phyloP scores from a whole-genome alignment of 1,140 invertebrate genomes.

The Hycleus cichorii region DNA sequence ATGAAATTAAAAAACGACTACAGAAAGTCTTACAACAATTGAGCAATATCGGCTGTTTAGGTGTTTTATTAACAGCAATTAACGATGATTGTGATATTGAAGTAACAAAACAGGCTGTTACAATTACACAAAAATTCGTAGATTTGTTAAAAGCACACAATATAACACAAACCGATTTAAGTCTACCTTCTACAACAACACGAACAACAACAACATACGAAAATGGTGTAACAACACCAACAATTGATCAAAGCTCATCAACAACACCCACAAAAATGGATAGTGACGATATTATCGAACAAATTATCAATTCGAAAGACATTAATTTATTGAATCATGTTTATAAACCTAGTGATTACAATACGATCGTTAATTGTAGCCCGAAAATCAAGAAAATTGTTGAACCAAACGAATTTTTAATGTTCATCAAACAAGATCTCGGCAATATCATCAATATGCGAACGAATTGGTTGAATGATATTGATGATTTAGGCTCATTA shows the following conservation, averaged over 20 bases:
- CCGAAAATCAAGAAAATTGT: slow-evolving; percentile 38
- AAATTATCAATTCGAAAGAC: slow-evolving; percentile 50
- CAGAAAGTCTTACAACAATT: slow-evolving; percentile 54
- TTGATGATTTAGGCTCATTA: slow-evolving; percentile 52
- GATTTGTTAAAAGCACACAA: slow-evolving; percentile 53
- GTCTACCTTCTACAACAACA: slow-evolving; percentile 4
- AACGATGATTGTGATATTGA: slow-evolving; percentile 64
- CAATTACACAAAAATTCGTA: slow-evolving; percentile 50
- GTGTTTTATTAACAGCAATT: slow-evolving; percentile 55
- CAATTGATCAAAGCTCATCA: background rate
- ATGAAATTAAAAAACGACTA: slow-evolving; percentile 58
- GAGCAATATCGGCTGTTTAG: slow-evolving; percentile 56
- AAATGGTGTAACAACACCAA: background rate
- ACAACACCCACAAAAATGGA: background rate
- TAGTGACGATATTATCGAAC: slow-evolving; percentile 43
- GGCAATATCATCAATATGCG: slow-evolving; percentile 48
- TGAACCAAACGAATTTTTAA: slow-evolving; percentile 49
- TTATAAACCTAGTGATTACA: slow-evolving; percentile 45
- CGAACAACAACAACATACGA: background rate
- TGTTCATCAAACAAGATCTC: slow-evolving; percentile 48
- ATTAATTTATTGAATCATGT: slow-evolving; percentile 50
- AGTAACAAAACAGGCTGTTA: slow-evolving; percentile 54
- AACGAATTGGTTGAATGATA: slow-evolving; percentile 50
- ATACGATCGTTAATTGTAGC: slow-evolving; percentile 17
- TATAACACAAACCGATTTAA: slow-evolving; percentile 26